Evolutionary conservation across 2,888 invertebrate species (phyloP).

Genomic region (Cheilosia vernalis): DNA sequence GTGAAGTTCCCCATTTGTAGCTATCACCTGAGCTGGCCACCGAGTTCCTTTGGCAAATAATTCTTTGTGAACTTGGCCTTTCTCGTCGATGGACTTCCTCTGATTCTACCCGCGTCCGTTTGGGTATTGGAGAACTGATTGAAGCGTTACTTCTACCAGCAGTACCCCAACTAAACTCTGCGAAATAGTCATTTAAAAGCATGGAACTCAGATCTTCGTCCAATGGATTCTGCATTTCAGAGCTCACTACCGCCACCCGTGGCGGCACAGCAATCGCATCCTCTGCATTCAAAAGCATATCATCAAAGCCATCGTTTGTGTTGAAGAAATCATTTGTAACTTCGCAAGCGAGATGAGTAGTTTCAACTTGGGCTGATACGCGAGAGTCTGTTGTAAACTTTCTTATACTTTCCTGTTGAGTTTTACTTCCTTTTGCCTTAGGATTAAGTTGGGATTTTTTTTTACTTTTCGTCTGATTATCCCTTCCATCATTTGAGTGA

Average conservation of each 20-base stretch:
- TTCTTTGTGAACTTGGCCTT: not conserved
- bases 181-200: constrained; percentile 72
- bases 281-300: constrained; percentile 78
- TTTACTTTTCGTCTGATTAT: not conserved
- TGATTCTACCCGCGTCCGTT: constrained; percentile 24
- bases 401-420: constrained; percentile 36
- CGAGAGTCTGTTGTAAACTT: constrained; percentile 13
- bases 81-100: not conserved
- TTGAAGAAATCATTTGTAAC: constrained; percentile 77
- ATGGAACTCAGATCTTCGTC: constrained; percentile 28
- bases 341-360: not conserved
- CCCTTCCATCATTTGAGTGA: not conserved
- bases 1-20: constrained; percentile 8
- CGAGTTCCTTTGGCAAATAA: not conserved
- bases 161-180: constrained; percentile 76
- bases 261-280: constrained; percentile 57
- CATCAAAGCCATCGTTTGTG: constrained; percentile 80
- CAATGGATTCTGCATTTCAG: constrained; percentile 12
- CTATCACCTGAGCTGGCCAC: not conserved
- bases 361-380: not conserved
- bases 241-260: constrained; percentile 7
- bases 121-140: constrained; percentile 14
- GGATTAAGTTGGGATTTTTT: constrained; percentile 2
- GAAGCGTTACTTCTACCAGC: not conserved
- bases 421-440: not conserved